These are phyloP conservation scores for Enteromius mattozi DNA, from an alignment of 2,797 vertebrate genomes.

Conservation along the genomic window DNA sequence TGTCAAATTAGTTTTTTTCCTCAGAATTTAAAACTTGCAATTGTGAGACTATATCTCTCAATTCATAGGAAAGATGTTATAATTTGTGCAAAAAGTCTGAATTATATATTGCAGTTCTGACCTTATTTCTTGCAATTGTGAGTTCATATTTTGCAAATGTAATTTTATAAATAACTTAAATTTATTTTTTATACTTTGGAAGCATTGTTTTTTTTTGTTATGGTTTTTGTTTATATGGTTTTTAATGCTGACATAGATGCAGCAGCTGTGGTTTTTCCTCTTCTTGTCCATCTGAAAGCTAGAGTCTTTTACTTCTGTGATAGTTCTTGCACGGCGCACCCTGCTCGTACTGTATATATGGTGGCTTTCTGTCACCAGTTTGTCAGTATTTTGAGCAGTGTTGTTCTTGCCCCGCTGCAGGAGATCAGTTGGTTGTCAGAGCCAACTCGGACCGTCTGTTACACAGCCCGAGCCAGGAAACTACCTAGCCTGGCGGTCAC, in stretches of 20 bases:
- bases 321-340: constrained; percentile 38
- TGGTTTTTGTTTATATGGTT: neutral
- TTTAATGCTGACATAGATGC: neutral
- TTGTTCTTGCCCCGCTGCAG: constrained; percentile 69
- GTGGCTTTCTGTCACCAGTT: constrained; percentile 58
- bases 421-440: constrained; percentile 67
- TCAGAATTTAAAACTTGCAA: neutral
- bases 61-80: too few species aligned
- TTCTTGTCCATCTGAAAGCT: neutral
- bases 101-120: neutral
- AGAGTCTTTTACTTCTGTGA: constrained; percentile 8
- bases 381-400: constrained; percentile 65
- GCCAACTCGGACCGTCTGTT: constrained; percentile 76
- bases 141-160: neutral
- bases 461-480: constrained; percentile 70
- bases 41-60: neutral
- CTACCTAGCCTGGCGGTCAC: constrained; percentile 66
- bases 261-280: neutral
- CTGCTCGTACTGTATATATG: constrained; percentile 39
- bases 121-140: neutral
- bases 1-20: too few species aligned
- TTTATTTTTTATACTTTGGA: neutral
- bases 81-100: neutral
- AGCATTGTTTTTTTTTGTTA: neutral
- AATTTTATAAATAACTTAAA: too few species aligned